phyloP scores from a whole-genome alignment of 2,797 vertebrate genomes.

The Percopsis omiscomaycus region DNA sequence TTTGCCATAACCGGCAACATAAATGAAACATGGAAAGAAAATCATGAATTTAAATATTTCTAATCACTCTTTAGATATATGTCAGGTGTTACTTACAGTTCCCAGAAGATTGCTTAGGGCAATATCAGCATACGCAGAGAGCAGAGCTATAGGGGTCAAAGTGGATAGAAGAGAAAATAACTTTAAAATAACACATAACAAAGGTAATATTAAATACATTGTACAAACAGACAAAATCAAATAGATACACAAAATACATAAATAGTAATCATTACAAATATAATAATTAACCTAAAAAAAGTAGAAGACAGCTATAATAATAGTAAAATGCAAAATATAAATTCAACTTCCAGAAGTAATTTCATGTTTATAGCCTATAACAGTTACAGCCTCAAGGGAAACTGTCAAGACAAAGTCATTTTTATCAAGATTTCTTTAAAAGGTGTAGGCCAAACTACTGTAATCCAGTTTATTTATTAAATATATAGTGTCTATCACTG shows the following conservation, averaged over 20 bases:
- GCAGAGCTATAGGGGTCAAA: conserved; percentile 60
- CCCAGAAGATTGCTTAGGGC: conserved; percentile 75
- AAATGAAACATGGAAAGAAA: background rate
- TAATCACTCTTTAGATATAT: background rate
- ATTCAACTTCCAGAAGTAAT: no score
- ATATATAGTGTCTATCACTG: no score
- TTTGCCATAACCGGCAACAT: background rate
- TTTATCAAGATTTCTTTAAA: no score
- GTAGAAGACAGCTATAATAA: no score
- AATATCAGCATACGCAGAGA: conserved; percentile 75
- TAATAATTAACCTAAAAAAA: background rate
- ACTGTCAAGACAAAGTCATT: no score
- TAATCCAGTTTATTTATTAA: no score
- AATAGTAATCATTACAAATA: background rate
- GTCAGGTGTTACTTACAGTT: conserved; percentile 60
- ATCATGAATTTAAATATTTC: background rate
- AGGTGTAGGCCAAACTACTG: no score
- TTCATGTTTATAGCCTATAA: no score
- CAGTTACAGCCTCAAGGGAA: no score
- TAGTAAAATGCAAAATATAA: no score
- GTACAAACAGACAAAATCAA: background rate
- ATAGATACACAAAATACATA: no score
- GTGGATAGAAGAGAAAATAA: background rate
- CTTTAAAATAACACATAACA: no score
- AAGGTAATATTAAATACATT: background rate